Evolutionary conservation across 2,797 vertebrate species (phyloP).

Genomic region (Chaetophractus vellerosus): DNA sequence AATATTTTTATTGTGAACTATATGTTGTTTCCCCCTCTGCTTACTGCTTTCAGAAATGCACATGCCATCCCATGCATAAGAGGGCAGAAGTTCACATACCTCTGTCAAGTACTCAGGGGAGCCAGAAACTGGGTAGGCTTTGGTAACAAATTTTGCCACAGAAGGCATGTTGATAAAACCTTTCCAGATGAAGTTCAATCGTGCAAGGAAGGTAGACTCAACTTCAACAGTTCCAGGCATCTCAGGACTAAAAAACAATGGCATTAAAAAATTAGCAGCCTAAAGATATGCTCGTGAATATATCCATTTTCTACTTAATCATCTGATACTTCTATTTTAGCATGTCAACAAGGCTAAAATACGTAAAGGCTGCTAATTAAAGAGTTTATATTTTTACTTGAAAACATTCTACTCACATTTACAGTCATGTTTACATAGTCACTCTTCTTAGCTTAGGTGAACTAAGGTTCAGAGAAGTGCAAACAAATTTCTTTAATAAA

Average conservation of each 20-base stretch:
- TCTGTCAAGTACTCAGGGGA: conserved; percentile 95
- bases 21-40: neutral
- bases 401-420: conserved; percentile 47
- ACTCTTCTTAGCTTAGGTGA: neutral
- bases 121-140: conserved; percentile 97
- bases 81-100: conserved; percentile 88
- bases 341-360: conserved; percentile 53
- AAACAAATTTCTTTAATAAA: neutral
- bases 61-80: neutral
- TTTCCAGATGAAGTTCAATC: conserved; percentile 95
- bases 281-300: neutral
- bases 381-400: conserved; percentile 38
- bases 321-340: conserved; percentile 52
- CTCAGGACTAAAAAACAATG: conserved; percentile 91
- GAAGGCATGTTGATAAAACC: conserved; percentile 98
- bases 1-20: conserved; percentile 36
- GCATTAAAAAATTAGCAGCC: conserved; percentile 64
- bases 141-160: conserved; percentile 97
- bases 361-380: conserved; percentile 24
- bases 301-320: conserved; percentile 35
- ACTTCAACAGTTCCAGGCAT: conserved; percentile 93
- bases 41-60: conserved; percentile 54
- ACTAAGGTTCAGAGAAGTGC: neutral
- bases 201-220: conserved; percentile 94
- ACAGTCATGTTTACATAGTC: neutral